Conservation (phyloP, 2,113 vertebrate genomes). For the Dermatemys mawii region DNA sequence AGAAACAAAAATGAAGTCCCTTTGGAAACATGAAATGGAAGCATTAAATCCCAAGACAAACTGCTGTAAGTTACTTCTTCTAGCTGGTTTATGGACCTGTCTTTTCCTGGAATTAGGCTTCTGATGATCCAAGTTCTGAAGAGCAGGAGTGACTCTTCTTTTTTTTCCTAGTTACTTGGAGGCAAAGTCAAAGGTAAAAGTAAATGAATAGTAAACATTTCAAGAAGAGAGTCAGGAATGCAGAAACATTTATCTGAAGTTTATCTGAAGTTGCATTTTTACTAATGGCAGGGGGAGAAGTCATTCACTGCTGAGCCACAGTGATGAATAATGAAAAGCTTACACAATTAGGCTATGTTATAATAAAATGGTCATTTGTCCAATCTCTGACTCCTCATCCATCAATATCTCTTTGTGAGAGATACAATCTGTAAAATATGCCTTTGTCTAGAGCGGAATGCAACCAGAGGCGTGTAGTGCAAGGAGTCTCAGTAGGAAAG, state of each 20-base stretch:
- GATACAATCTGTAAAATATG: slow-evolving; percentile 75
- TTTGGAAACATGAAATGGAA: too few relatives aligned
- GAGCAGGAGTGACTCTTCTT: too few relatives aligned
- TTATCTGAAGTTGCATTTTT: not conserved
- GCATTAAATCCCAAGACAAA: too few relatives aligned
- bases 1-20: too few relatives aligned
- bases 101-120: too few relatives aligned
- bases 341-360: slow-evolving; percentile 82
- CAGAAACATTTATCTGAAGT: not conserved
- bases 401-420: slow-evolving; percentile 85
- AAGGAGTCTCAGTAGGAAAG: slow-evolving; percentile 67
- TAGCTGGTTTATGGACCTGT: too few relatives aligned
- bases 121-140: too few relatives aligned
- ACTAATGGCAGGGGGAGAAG: slow-evolving; percentile 39
- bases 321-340: slow-evolving; percentile 76
- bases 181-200: too few relatives aligned
- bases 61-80: too few relatives aligned
- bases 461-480: slow-evolving; percentile 75
- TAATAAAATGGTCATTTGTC: slow-evolving; percentile 80
- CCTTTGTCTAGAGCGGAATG: slow-evolving; percentile 81
- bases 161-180: too few relatives aligned
- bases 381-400: slow-evolving; percentile 75
- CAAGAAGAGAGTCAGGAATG: not conserved
- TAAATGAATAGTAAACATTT: too few relatives aligned
- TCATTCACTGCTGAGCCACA: slow-evolving; percentile 49